Evolutionary conservation across 2,797 vertebrate genomes (phyloP), one percentile per base, ranked within the genome.

Genomic region (Gastrophryne carolinensis): DNA sequence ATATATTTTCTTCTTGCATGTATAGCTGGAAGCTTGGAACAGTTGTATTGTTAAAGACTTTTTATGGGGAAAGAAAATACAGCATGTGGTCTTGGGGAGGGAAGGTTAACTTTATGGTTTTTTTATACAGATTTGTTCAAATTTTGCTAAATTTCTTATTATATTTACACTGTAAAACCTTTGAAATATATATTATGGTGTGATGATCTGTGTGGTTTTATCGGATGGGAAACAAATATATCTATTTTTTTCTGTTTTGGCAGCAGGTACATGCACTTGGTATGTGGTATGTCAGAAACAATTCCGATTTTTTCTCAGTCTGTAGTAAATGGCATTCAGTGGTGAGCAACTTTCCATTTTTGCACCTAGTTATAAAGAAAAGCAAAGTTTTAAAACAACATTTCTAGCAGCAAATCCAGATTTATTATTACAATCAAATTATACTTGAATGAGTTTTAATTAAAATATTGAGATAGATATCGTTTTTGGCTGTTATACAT

Each of bases 81-180:
- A 92, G 95, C 95, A 96, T 97, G 95, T 90, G 72, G 60, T 85
- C 89, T 89, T 91, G 83, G 89, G 17, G 11, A 90, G 87, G 86
- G 88, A 84, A 90, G 83, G 87, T 90, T 89, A 87, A 91, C 88
- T 88, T 91, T 92, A 91, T 87, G 85, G 84, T 85, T 94, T 96
- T 65, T 92, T 99, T 97, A 91, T 98, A 98, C 94, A 90, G 87
- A 91, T 93, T 93, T 95, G 91, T 95, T 93, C 89, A 94, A 88
- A 93, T 95, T 95, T 96, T 97, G 92, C 93, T 95, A 96, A 92
- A 95, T 98, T 98, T 95, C 94, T 95, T 95, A 94, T 92, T 85
- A 94, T 95, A 95, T 94, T 94, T 98, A 95, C 91, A 94, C 88
- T 94, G 87, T 95, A 94, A 93, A 94, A 90, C 91, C 89, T 95